Conservation (phyloP, 2,888 invertebrate species). For the Rhyacophila evoluta region DNA sequence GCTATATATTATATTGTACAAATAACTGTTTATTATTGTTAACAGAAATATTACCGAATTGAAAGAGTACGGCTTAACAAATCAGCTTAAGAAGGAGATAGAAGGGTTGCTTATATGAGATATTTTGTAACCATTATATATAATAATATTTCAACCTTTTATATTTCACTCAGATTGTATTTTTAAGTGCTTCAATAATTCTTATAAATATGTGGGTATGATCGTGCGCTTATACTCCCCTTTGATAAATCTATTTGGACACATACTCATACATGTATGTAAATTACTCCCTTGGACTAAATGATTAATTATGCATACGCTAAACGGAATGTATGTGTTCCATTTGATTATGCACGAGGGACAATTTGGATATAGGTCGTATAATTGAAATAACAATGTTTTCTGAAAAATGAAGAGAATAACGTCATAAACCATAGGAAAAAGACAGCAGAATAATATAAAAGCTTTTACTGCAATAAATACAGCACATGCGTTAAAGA, state of each 20-base stretch:
- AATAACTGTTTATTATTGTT: too few species aligned
- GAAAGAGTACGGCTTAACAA: too few species aligned
- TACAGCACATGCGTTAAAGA: neutral
- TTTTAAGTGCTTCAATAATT: neutral
- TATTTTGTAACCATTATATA: neutral
- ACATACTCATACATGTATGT: neutral
- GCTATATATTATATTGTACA: too few species aligned
- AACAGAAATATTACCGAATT: too few species aligned
- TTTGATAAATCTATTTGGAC: slow-evolving; percentile 15
- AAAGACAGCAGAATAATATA: neutral
- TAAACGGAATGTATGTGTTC: slow-evolving; percentile 44
- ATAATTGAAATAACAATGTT: slow-evolving; percentile 22
- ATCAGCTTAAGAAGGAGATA: too few species aligned
- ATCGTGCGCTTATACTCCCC: neutral
- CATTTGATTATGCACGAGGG: slow-evolving; percentile 39
- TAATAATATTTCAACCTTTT: neutral
- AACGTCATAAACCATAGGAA: neutral
- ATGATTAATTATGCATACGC: slow-evolving; percentile 52
- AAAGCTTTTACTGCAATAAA: neutral
- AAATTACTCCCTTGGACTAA: slow-evolving; percentile 19
- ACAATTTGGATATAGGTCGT: slow-evolving; percentile 25
- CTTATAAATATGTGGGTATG: neutral
- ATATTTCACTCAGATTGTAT: neutral
- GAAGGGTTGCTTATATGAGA: too few species aligned
- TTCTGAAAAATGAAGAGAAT: neutral